Base-by-base conservation (phyloP, 2,888 invertebrate genomes). In the Leptura quadrifasciata region DNA sequence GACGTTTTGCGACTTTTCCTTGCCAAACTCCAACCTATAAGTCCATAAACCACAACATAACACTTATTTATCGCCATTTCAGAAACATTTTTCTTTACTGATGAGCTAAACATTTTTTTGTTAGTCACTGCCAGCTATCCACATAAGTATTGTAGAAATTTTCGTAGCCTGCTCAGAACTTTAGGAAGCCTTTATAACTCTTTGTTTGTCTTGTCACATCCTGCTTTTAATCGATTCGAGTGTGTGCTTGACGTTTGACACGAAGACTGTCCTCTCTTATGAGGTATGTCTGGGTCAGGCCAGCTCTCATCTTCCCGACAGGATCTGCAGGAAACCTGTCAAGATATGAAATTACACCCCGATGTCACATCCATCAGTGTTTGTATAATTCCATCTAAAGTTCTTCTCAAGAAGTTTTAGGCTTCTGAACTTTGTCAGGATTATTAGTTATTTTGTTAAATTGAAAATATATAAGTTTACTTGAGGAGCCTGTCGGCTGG, bases 1-100 rank as follows among this genome's bases (percentile, higher is more conserved):
- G n/a, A 15, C 47, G 1, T n/a, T 5, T 47, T 47, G 47, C 5
- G n/a, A n/a, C 47, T 58, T 58, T 58, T 57, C 12, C 21, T 24
- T 58, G 21, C 15, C 15, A 24, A 21, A 24, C 24, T n/a, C 24
- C 58, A 6, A 24, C 58, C 15, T 58, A 58, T 24, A 20, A 31
- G 61, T 61, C 61, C 31, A n/a, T 61, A 61, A 61, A 61, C 61
- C 61, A n/a, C 61, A 61, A 17, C 61, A 31, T 61, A 61, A 61
- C 31, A 31, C 61, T n/a, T 17, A 61, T 17, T 2, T 17, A 17
- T 61, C 27, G n/a, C 61, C 17, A 17, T 61, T 31, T 31, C 17
- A 31, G 18, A 35, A 17, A 35, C 61, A 61, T 61, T 17, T 60
- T 35, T 58, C 24, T 27, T 27, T 10, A n/a, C 21, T 27, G 15